Evolutionary conservation across 53 echinoderm and acorn worm genomes (phyloP).

Genomic region (Astropecten irregularis): DNA sequence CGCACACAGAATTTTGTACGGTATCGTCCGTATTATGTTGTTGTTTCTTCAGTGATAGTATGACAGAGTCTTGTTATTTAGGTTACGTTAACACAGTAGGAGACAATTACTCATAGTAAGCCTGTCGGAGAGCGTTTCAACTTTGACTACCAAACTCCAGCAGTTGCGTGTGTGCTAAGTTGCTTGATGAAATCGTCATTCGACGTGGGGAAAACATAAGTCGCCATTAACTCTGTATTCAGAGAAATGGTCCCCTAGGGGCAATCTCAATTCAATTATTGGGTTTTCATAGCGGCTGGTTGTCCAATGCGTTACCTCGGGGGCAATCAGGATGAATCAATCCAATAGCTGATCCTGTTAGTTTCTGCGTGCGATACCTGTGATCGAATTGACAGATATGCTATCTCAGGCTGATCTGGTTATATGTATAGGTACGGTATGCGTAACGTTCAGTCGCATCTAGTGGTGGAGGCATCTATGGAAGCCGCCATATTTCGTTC

Average conservation of each 20-base stretch:
- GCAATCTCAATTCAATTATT: neutral
- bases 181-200: neutral
- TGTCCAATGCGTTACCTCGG: neutral
- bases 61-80: too few species aligned
- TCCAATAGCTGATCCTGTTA: neutral
- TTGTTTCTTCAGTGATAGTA: too few species aligned
- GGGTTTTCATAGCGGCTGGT: neutral
- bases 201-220: neutral
- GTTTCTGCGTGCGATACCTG: too few species aligned
- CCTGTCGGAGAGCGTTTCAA: neutral
- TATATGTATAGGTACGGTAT: too few species aligned
- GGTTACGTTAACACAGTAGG: neutral
- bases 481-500: too few species aligned
- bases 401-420: conserved; percentile 4
- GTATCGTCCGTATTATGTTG: too few species aligned
- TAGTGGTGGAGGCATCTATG: too few species aligned
- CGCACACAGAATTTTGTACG: too few species aligned
- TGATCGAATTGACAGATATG: conserved; percentile 5
- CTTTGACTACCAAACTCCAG: neutral
- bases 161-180: too few species aligned
- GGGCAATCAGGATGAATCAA: neutral
- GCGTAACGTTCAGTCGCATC: too few species aligned
- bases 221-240: neutral
- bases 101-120: neutral
- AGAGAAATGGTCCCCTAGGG: neutral